Evolutionary conservation across 2,797 vertebrate genomes (phyloP).

Genomic region (Sebastes goodei): DNA sequence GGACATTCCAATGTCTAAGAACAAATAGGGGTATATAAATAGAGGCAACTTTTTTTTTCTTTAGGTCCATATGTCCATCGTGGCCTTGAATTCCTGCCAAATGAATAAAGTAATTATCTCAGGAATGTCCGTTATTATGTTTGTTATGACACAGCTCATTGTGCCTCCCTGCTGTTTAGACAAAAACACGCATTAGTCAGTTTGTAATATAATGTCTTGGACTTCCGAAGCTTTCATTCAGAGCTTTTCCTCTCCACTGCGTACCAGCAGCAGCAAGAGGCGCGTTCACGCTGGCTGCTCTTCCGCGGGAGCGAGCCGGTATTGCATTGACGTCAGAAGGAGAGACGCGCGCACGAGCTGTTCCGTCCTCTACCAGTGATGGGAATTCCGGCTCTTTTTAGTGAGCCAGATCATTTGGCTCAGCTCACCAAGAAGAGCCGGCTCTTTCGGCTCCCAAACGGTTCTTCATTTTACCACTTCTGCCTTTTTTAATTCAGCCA

Average conservation of each 20-base stretch:
- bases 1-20: background rate
- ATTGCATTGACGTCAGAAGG: constrained; percentile 84
- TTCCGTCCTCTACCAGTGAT: background rate
- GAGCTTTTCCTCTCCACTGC: constrained; percentile 25
- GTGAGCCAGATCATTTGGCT: too few relatives aligned
- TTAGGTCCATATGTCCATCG: background rate
- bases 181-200: background rate
- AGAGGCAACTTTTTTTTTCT: background rate
- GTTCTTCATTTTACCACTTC: too few relatives aligned
- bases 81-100: background rate
- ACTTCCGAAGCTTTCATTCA: constrained; percentile 36
- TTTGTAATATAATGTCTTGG: constrained; percentile 53
- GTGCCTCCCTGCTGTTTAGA: background rate
- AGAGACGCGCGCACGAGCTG: constrained; percentile 3
- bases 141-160: background rate
- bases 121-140: background rate
- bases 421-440: too few relatives aligned
- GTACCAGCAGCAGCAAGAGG: background rate
- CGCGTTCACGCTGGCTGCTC: constrained; percentile 30
- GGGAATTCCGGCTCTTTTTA: too few relatives aligned
- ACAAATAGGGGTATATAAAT: background rate
- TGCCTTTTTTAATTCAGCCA: too few relatives aligned
- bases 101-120: background rate
- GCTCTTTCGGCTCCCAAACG: too few relatives aligned
- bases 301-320: constrained; percentile 61